These are phyloP conservation scores for Chrysocyon brachyurus DNA, from an alignment of 2,797 vertebrate genomes.

Conservation along the genomic window DNA sequence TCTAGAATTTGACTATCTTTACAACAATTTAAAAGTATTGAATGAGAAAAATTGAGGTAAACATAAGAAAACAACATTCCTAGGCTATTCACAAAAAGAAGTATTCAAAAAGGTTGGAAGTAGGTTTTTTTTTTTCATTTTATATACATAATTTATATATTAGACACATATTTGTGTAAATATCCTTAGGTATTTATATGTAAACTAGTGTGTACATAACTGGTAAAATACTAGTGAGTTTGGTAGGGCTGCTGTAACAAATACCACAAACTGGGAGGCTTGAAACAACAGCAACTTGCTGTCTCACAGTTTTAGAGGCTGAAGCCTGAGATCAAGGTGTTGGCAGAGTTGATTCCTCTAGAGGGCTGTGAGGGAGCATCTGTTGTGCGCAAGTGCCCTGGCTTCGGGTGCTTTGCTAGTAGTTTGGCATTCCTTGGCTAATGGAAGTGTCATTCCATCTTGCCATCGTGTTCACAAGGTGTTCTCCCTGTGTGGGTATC, in stretches of 20 bases:
- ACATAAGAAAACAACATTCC: not conserved
- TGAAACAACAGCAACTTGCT: not conserved
- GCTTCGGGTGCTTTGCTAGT: not conserved
- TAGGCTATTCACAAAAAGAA: conserved; percentile 15
- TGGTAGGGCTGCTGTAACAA: not conserved
- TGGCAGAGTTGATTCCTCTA: not conserved
- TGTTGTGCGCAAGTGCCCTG: not conserved
- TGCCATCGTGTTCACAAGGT: not conserved
- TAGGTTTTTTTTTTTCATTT: not conserved
- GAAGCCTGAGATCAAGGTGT: not conserved
- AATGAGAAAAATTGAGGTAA: conserved; percentile 17
- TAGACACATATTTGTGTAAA: not conserved
- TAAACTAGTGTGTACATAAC: not conserved
- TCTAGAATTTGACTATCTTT: not conserved
- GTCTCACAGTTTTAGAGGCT: not conserved
- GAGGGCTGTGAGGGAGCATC: not conserved
- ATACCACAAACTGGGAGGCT: not conserved
- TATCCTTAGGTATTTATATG: not conserved
- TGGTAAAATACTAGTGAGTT: not conserved
- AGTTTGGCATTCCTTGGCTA: not conserved
- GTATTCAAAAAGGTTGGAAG: not conserved
- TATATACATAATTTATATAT: not conserved
- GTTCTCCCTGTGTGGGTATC: not conserved
- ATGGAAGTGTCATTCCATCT: not conserved
- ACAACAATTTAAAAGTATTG: not conserved